These are phyloP conservation scores for Anticlea derivata DNA, from an alignment of 2,888 invertebrate species.

Conservation along the genomic window DNA sequence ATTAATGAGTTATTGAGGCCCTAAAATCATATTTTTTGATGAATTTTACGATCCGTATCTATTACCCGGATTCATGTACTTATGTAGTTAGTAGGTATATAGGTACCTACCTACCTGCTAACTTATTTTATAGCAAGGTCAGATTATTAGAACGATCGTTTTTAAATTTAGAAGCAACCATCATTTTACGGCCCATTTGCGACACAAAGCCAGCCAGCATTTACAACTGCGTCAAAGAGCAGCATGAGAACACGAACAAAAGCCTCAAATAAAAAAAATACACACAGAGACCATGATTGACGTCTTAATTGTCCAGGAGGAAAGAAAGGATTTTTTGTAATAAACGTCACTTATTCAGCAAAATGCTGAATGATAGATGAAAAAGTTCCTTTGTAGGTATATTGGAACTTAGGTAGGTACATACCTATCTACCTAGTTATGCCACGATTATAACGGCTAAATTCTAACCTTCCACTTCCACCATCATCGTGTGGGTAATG, in stretches of 20 bases:
- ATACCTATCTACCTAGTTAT: not conserved
- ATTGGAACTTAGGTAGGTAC: not conserved
- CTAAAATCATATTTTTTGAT: too few relatives aligned
- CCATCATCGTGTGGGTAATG: too few relatives aligned
- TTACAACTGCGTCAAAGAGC: constrained; percentile 46
- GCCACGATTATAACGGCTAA: too few relatives aligned
- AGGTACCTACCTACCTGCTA: too few relatives aligned
- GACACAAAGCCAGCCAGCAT: constrained; percentile 50
- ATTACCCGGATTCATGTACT: too few relatives aligned
- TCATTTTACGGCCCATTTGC: constrained; percentile 70
- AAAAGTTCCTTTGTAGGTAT: constrained; percentile 31
- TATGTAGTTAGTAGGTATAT: too few relatives aligned
- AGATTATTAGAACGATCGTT: constrained; percentile 29
- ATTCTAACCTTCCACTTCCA: too few relatives aligned
- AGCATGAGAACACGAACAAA: constrained; percentile 39
- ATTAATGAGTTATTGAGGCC: too few relatives aligned
- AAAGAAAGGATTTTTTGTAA: constrained; percentile 47
- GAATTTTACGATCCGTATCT: too few relatives aligned
- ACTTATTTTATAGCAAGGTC: not conserved
- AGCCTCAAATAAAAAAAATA: constrained; percentile 54
- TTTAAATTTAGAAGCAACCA: constrained; percentile 51
- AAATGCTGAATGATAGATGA: constrained; percentile 45
- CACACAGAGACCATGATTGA: constrained; percentile 61
- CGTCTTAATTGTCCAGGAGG: constrained; percentile 60
- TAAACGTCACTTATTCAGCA: constrained; percentile 53